These are phyloP conservation scores for Geopemphigus sp. DNA, from an alignment of 1,140 invertebrate species.

Conservation along the genomic window DNA sequence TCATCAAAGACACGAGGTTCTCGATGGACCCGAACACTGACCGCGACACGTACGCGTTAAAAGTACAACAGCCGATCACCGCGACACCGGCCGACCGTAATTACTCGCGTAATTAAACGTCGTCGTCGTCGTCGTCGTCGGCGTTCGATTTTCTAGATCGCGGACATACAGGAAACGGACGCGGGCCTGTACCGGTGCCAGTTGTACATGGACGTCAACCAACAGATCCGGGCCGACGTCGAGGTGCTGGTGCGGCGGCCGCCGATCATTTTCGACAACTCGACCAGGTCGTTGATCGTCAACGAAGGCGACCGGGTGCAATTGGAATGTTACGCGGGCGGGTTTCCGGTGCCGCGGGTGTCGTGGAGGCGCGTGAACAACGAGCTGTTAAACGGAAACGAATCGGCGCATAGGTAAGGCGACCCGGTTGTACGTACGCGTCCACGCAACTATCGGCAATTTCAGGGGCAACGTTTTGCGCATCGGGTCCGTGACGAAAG, in stretches of 20 bases:
- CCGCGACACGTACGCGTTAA: conserved; percentile 76
- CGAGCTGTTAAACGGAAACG: conserved; percentile 85
- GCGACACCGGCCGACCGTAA: too few relatives aligned
- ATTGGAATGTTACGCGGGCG: conserved; percentile 84
- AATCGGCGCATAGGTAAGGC: conserved; percentile 73
- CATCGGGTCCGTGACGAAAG: conserved; percentile 74
- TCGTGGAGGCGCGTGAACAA: conserved; percentile 92
- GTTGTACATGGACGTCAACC: conserved; percentile 75
- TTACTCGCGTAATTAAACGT: too few relatives aligned
- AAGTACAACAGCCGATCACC: conserved; percentile 61
- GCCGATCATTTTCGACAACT: conserved; percentile 89
- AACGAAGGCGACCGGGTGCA: conserved; percentile 75
- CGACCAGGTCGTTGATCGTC: conserved; percentile 80
- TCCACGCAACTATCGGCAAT: too few relatives aligned
- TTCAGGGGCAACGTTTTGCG: conserved; percentile 79
- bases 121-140: too few relatives aligned
- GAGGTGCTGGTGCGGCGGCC: conserved; percentile 79
- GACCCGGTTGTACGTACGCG: too few relatives aligned
- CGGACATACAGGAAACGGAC: not conserved
- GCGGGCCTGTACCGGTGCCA: conserved; percentile 77
- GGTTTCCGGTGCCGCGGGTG: conserved; percentile 77
- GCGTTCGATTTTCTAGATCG: not conserved
- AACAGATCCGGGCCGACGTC: conserved; percentile 73
- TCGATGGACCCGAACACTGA: conserved; percentile 75
- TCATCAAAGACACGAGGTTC: conserved; percentile 68